A percentile compares a stretch with the other conserved stretches of the same genome.
Evolutionary conservation across 2,113 vertebrate species (phyloP).

Genomic region (Noturus placidus): DNA sequence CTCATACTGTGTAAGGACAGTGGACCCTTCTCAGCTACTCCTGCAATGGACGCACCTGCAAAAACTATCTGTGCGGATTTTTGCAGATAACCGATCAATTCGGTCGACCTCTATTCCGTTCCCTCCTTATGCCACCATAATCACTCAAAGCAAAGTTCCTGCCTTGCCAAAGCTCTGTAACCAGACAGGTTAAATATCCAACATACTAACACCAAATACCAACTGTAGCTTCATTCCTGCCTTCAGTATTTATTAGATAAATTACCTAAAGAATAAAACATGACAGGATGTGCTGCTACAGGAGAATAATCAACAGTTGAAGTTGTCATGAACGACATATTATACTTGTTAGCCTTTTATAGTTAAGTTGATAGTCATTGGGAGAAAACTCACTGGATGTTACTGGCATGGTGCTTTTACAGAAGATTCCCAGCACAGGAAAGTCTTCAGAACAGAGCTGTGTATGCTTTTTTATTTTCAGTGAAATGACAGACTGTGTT

Average conservation of each 20-base stretch:
- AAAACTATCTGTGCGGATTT: neutral
- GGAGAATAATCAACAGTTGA: neutral
- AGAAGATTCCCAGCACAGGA: neutral
- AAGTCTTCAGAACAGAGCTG: neutral
- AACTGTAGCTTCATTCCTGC: neutral
- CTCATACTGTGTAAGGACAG: too few species aligned
- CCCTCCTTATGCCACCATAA: neutral
- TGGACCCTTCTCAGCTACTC: too few species aligned
- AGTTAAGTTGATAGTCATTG: neutral
- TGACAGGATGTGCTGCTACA: neutral
- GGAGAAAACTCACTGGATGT: neutral
- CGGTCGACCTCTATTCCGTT: neutral
- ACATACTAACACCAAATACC: neutral
- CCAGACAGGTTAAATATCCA: neutral
- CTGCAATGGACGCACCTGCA: too few species aligned
- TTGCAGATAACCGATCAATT: neutral
- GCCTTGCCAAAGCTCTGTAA: neutral
- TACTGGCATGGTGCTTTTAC: neutral
- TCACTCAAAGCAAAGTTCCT: neutral
- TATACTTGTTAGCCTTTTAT: neutral
- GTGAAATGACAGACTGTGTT: neutral
- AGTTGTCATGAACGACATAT: neutral
- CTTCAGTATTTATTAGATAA: neutral
- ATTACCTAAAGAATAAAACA: neutral
- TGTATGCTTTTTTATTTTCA: neutral